A percentile compares a stretch with the other conserved stretches of the same genome.
Conservation (phyloP, 1,140 invertebrate genomes). For the Stegodyphus dumicola region DNA sequence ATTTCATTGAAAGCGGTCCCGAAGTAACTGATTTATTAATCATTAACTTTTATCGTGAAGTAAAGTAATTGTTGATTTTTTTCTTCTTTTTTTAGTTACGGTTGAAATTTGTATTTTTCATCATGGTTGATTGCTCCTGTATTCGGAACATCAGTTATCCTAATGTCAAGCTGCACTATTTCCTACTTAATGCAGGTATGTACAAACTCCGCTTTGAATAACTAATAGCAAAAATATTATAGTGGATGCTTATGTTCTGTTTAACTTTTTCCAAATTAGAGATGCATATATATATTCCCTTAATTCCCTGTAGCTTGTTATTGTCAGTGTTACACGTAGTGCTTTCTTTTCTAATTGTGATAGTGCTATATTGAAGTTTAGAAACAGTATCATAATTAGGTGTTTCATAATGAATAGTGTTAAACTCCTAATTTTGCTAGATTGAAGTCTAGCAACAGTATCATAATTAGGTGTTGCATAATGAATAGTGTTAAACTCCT, state of each 20-base stretch:
- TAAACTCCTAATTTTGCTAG: not conserved
- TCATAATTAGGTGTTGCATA: too few species aligned
- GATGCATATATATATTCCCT: not conserved
- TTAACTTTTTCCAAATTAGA: not conserved
- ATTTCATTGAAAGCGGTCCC: too few species aligned
- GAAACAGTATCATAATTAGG: not conserved
- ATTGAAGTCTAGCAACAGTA: not conserved
- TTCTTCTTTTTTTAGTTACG: too few species aligned
- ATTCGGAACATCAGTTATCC: slow-evolving; percentile 21
- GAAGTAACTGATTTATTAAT: too few species aligned
- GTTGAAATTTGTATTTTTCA: not conserved
- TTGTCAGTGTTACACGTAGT: not conserved
- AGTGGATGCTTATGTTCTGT: not conserved
- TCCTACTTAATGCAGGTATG: slow-evolving; percentile 48
- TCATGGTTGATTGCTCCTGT: slow-evolving; percentile 52
- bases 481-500: too few species aligned
- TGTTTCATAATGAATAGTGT: too few species aligned
- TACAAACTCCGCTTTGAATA: not conserved
- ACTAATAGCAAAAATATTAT: not conserved
- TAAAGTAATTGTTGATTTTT: too few species aligned
- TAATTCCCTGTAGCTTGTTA: not conserved
- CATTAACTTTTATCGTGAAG: too few species aligned
- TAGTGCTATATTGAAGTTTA: not conserved
- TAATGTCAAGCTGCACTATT: slow-evolving; percentile 45
- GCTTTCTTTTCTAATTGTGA: not conserved